Conservation (phyloP, 2,797 vertebrate genomes). For the Bryconaethiops microstoma region DNA sequence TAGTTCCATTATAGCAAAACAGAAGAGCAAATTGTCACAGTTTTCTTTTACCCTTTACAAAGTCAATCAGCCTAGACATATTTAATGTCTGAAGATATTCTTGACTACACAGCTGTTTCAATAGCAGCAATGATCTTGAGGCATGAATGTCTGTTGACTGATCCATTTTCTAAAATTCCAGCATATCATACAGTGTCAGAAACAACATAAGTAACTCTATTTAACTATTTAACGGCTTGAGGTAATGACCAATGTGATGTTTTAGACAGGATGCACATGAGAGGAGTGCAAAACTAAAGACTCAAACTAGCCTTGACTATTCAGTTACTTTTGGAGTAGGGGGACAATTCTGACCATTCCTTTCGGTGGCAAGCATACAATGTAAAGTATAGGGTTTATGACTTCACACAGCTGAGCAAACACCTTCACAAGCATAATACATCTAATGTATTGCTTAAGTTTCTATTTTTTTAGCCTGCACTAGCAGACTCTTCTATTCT, state of each 20-base stretch:
- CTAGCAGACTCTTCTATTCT: not conserved
- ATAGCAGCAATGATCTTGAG: not conserved
- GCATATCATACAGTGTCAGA: not conserved
- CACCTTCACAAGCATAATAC: not conserved
- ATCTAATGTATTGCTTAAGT: not conserved
- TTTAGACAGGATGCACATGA: too few relatives aligned
- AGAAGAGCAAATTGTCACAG: too few relatives aligned
- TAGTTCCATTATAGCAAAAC: too few relatives aligned
- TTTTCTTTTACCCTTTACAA: too few relatives aligned
- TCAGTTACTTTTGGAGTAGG: not conserved
- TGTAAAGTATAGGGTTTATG: conserved; percentile 2
- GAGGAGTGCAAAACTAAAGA: not conserved
- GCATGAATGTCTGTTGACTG: not conserved
- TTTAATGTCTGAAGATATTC: too few relatives aligned
- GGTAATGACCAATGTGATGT: too few relatives aligned
- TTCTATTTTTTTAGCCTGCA: not conserved
- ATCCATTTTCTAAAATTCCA: not conserved
- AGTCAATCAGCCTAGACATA: too few relatives aligned
- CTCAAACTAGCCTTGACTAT: not conserved
- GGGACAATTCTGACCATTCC: not conserved
- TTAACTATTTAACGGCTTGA: too few relatives aligned
- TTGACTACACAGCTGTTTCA: too few relatives aligned
- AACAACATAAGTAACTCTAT: not conserved
- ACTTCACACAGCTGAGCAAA: conserved; percentile 25
- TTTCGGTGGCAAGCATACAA: not conserved